A percentile compares a stretch with the other conserved stretches of the same genome.
Evolutionary conservation across 1,140 invertebrate genomes (phyloP).

Genomic region (Cyclina sinensis): DNA sequence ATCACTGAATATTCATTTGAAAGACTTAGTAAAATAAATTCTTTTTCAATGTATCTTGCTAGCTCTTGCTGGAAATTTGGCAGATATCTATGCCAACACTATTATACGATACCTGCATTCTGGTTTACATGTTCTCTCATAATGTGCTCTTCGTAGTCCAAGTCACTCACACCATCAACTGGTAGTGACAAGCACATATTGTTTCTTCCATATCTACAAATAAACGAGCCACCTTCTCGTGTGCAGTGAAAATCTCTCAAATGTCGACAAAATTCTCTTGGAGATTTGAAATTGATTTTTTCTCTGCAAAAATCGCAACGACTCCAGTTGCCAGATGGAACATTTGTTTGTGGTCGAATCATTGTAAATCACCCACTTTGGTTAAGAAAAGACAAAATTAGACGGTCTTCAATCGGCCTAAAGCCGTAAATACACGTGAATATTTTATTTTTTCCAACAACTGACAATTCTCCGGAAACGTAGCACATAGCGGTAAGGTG

Average conservation of each 20-base stretch:
- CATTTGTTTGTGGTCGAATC: not conserved
- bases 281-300: conserved; percentile 80
- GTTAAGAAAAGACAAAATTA: not conserved
- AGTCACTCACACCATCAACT: conserved; percentile 95
- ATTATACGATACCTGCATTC: conserved; percentile 75
- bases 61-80: too few species aligned
- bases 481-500: conserved; percentile 46
- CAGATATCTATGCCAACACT: too few species aligned
- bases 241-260: conserved; percentile 93
- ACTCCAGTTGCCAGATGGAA: conserved; percentile 73
- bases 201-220: conserved; percentile 96
- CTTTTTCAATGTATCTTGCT: too few species aligned
- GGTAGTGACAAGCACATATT: conserved; percentile 94
- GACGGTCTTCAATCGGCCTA: not conserved
- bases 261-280: conserved; percentile 89
- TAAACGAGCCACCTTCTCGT: conserved; percentile 95
- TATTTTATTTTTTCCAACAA: conserved; percentile 6
- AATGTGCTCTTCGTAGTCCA: conserved; percentile 95
- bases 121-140: conserved; percentile 91
- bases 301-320: conserved; percentile 79
- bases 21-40: too few species aligned
- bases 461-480: conserved; percentile 41
- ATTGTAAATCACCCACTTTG: not conserved
- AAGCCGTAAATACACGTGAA: not conserved
- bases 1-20: too few species aligned